Evolutionary conservation across 2,888 invertebrate genomes (phyloP).

Genomic region (Andrena chrysosceles): DNA sequence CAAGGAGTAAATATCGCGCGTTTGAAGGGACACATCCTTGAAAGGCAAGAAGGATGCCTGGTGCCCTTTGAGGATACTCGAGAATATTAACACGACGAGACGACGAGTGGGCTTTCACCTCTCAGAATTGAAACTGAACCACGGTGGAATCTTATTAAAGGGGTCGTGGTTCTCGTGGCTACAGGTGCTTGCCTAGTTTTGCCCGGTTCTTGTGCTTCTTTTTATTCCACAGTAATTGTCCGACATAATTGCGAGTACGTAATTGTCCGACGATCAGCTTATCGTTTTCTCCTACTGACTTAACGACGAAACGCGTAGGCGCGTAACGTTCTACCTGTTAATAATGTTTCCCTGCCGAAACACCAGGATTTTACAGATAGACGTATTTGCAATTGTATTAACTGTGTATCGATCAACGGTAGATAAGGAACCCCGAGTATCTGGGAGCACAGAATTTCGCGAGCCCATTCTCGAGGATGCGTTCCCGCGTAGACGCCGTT

Average conservation of each 20-base stretch:
- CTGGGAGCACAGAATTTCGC: background rate
- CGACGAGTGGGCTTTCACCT: constrained; percentile 20
- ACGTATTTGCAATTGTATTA: constrained; percentile 14
- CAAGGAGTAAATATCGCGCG: constrained; percentile 21
- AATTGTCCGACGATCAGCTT: background rate
- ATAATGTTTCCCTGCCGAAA: background rate
- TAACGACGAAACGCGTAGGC: background rate
- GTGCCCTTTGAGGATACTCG: constrained; percentile 24
- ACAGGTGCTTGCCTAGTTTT: background rate
- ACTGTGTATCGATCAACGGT: constrained; percentile 14
- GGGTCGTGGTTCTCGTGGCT: background rate
- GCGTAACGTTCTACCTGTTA: background rate
- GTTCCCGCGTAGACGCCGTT: constrained; percentile 20
- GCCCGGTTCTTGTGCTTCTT: constrained; percentile 13
- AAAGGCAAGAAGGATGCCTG: background rate
- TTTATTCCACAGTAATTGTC: background rate
- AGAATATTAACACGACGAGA: constrained; percentile 39
- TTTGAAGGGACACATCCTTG: constrained; percentile 1
- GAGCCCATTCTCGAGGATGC: background rate
- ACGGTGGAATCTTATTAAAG: constrained; percentile 23
- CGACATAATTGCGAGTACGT: background rate
- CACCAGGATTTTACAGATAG: background rate
- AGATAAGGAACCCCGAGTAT: background rate
- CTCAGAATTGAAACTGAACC: constrained; percentile 29
- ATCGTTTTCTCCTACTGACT: background rate